A percentile compares a stretch with the other conserved stretches of the same genome.
Evolutionary conservation across 2,113 vertebrate genomes (phyloP).

Genomic region (Cavia aperea): DNA sequence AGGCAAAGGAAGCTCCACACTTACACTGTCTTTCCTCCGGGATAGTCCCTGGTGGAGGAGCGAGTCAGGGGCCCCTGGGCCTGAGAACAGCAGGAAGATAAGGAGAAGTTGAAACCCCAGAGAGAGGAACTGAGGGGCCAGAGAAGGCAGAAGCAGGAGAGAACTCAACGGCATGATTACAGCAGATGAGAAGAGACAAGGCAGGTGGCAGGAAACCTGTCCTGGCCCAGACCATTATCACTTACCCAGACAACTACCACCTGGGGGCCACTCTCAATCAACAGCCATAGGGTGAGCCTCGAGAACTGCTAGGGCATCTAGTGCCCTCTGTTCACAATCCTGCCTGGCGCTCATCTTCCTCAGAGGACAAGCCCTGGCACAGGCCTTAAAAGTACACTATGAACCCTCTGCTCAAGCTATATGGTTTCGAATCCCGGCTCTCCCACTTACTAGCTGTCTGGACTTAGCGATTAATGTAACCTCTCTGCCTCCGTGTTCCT

Average conservation of each 20-base stretch:
- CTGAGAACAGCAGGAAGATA: not conserved
- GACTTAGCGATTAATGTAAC: not conserved
- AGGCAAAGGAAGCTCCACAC: not conserved
- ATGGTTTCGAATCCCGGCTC: not conserved
- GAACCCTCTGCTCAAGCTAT: not conserved
- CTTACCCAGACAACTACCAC: not conserved
- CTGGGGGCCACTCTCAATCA: not conserved
- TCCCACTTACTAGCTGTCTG: not conserved
- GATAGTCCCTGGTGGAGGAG: not conserved
- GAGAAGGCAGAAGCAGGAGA: slow-evolving; percentile 32
- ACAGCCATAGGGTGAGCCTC: not conserved
- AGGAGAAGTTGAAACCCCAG: not conserved
- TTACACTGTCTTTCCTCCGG: not conserved
- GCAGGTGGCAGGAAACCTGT: not conserved
- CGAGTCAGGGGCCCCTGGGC: not conserved
- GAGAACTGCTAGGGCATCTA: not conserved
- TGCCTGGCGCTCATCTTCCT: not conserved
- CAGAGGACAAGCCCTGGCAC: not conserved
- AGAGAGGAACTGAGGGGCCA: not conserved
- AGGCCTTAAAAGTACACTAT: not conserved
- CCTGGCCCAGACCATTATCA: not conserved
- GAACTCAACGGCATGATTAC: not conserved
- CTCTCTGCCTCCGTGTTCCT: not conserved
- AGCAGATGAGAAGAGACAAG: not conserved
- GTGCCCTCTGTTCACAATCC: not conserved